These are phyloP conservation scores for Daktulosphaira vitifoliae DNA, from an alignment of 1,140 invertebrate species.

Conservation along the genomic window DNA sequence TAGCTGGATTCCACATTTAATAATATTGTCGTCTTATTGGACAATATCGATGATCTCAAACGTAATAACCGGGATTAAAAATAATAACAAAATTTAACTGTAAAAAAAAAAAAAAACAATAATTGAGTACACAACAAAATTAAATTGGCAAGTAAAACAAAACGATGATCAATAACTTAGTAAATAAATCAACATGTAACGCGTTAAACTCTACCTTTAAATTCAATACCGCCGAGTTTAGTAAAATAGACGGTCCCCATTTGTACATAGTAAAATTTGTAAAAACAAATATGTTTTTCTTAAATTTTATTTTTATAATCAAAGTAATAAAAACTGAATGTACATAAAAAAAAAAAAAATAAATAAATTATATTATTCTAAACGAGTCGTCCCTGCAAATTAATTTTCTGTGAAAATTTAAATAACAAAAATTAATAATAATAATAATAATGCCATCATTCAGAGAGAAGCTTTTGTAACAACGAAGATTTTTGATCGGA, in stretches of 20 bases:
- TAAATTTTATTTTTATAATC: slow-evolving; percentile 7
- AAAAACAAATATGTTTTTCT: background rate
- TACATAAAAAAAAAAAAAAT: background rate
- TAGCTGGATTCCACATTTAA: slow-evolving; percentile 27
- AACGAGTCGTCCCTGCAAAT: too few species aligned
- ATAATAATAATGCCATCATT: slow-evolving; percentile 45
- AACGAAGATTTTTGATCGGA: slow-evolving; percentile 62
- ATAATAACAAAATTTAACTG: background rate
- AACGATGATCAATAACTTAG: slow-evolving; percentile 18
- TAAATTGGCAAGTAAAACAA: slow-evolving; percentile 30
- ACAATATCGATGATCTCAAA: too few species aligned
- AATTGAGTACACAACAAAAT: background rate
- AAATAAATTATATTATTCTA: too few species aligned
- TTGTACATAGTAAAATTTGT: slow-evolving; percentile 29
- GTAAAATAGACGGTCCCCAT: slow-evolving; percentile 3
- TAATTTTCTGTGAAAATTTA: too few species aligned
- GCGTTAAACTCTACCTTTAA: background rate
- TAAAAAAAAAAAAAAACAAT: background rate
- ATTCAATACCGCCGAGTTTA: slow-evolving; percentile 4
- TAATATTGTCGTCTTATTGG: too few species aligned
- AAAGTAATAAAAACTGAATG: slow-evolving; percentile 13
- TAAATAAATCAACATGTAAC: slow-evolving; percentile 25
- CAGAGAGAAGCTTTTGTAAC: slow-evolving; percentile 66
- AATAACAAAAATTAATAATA: too few species aligned
- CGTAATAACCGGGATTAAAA: background rate